Evolutionary conservation across 2,797 vertebrate species (phyloP).

Genomic region (Gadopsis bispinosus): DNA sequence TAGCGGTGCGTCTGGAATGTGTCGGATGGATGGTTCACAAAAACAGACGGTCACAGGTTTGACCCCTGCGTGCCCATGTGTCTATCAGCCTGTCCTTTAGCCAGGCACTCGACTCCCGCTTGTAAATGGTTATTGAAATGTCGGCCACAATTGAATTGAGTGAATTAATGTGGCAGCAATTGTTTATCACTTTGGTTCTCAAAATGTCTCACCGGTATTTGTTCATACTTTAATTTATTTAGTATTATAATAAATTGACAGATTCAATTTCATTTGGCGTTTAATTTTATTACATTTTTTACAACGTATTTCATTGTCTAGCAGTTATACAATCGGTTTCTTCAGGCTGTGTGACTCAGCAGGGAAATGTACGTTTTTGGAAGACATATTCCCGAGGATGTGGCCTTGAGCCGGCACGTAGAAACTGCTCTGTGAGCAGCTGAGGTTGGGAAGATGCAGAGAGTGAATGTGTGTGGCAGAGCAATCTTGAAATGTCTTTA

Average conservation of each 20-base stretch:
- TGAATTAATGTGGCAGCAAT: not conserved
- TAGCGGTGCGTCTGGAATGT: conserved; percentile 55
- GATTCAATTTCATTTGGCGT: not conserved
- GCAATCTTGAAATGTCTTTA: not conserved
- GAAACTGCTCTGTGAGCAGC: conserved; percentile 12
- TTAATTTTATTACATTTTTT: conserved; percentile 5
- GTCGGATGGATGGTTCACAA: conserved; percentile 41
- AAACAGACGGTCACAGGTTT: conserved; percentile 47
- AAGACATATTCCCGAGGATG: not conserved
- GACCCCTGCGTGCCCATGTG: conserved; percentile 15
- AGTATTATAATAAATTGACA: not conserved
- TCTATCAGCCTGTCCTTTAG: not conserved
- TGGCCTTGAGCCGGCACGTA: conserved; percentile 12
- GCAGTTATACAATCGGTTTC: not conserved
- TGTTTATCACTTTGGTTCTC: no score
- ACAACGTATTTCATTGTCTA: not conserved
- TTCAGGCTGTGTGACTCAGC: not conserved
- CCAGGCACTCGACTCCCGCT: not conserved
- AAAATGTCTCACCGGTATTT: not conserved
- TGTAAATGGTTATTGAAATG: not conserved
- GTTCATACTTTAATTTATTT: not conserved
- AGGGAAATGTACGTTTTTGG: conserved; percentile 1
- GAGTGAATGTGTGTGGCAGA: conserved; percentile 3
- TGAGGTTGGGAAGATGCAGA: not conserved
- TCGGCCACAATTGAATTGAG: no score